phyloP scores from a whole-genome alignment of 1,140 invertebrate genomes.

The Pentalonia nigronervosa region DNA sequence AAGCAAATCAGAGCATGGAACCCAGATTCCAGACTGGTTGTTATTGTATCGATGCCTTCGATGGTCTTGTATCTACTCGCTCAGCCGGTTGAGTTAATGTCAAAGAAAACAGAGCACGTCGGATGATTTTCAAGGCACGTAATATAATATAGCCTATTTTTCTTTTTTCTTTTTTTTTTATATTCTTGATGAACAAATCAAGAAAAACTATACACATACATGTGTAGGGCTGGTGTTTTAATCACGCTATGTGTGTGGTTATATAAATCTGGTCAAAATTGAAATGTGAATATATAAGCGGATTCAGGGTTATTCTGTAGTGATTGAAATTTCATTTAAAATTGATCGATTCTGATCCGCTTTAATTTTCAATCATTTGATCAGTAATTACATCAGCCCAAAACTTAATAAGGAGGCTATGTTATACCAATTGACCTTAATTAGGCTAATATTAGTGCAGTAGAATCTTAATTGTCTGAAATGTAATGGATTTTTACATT shows the following conservation, averaged over 20 bases:
- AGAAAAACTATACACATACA: conserved; percentile 42
- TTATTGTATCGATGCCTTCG: conserved; percentile 57
- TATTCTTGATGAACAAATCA: conserved; percentile 43
- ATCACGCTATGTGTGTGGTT: background rate
- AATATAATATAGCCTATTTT: conserved; percentile 56
- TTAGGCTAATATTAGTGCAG: background rate
- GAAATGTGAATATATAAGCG: conserved; percentile 5
- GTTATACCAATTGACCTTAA: conserved; percentile 57
- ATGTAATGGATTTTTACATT: background rate
- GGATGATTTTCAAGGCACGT: conserved; percentile 56
- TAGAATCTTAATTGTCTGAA: conserved; percentile 49
- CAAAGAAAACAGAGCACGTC: conserved; percentile 56
- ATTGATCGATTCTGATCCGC: background rate
- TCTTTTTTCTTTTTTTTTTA: conserved; percentile 31
- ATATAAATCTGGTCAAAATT: conserved; percentile 31
- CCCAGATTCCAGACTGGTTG: conserved; percentile 56
- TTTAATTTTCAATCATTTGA: conserved; percentile 46
- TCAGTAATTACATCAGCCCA: conserved; percentile 53
- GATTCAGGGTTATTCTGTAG: background rate
- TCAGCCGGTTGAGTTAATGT: conserved; percentile 57
- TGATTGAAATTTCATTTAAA: background rate
- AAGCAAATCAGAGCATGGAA: conserved; percentile 42
- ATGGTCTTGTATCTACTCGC: conserved; percentile 56
- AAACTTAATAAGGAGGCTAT: conserved; percentile 56
- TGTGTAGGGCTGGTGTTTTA: conserved; percentile 55